Base-by-base conservation (phyloP, 64 coral and sea anemone species). In the Exaiptasia diaphana region DNA sequence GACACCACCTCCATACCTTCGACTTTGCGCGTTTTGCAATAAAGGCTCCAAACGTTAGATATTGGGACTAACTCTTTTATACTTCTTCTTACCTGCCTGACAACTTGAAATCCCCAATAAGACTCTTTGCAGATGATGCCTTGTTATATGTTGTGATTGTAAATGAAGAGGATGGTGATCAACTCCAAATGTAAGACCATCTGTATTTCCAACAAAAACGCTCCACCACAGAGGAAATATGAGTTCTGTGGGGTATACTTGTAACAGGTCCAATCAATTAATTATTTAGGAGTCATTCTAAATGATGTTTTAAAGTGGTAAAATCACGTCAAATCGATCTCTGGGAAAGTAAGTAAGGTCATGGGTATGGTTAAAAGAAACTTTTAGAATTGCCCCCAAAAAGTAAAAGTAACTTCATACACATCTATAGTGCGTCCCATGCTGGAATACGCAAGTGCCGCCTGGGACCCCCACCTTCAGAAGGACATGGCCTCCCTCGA, bases 141-240 rank as follows among this genome's bases (percentile, higher is more conserved):
- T 36, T 87, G 3, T 34, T 76, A 14, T 86, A 76, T 33, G 71
- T 70, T 13, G 26, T 76, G 13, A 76, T 86, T 0, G 6, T 46
- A 2, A 68, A 67, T 41, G 84, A 86, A 13, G 45, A 68, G 6
- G 74, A 87, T 59, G 14, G 85, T 41, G 61, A 56, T 9, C 44
- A 55, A 70, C 86, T 79, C 0, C 63, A 79, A 80, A 26, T 88
- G 75, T 43, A 88, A 88, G 34, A 71, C 6, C 2, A 72, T 78
- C 31, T 88, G 75, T 57, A 88, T 88, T 73, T 88, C 75, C 7
- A 88, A 32, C 12, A 73, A 88, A 34, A 38, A 57, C 14, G 9
- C 5, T 18, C 74, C 75, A 33, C 85, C 74, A 6, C 34, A 73
- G 20, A 62, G 27, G 22, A 74, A 73, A 81, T 90, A 81, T 21